Evolutionary conservation across 2,888 invertebrate species (phyloP).

Genomic region (Enchytraeus crypticus): DNA sequence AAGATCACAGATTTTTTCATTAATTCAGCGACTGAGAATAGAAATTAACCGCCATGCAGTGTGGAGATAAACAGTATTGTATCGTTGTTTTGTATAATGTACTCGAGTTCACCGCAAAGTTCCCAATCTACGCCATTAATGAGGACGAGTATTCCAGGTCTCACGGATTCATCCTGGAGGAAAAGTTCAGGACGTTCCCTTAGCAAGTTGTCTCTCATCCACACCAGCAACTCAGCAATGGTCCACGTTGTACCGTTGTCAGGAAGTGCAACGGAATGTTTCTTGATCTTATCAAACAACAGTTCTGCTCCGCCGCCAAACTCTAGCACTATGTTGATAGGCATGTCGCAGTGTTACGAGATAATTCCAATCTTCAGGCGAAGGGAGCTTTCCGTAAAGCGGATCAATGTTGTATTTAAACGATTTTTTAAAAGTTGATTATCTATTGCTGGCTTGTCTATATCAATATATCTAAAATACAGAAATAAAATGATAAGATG

Average conservation of each 20-base stretch:
- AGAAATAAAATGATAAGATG: too few species aligned
- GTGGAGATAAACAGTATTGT: conserved; percentile 53
- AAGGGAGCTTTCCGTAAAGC: too few species aligned
- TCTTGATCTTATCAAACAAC: conserved; percentile 74
- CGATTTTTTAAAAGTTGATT: too few species aligned
- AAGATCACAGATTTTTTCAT: too few species aligned
- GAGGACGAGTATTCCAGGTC: conserved; percentile 86
- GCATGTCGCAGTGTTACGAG: too few species aligned
- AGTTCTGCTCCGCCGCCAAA: conserved; percentile 79
- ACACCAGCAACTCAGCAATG: conserved; percentile 63
- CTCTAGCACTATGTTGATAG: conserved; percentile 11
- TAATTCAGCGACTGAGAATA: neutral
- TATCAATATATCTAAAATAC: too few species aligned
- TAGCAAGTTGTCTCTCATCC: conserved; percentile 76
- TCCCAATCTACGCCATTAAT: conserved; percentile 96
- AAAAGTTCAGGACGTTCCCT: conserved; percentile 68
- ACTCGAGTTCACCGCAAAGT: conserved; percentile 54
- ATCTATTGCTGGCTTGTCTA: too few species aligned
- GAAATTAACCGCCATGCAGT: conserved; percentile 50
- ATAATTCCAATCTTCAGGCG: too few species aligned
- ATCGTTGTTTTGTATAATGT: conserved; percentile 48
- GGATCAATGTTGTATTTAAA: too few species aligned
- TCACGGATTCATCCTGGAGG: conserved; percentile 50
- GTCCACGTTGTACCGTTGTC: conserved; percentile 8
- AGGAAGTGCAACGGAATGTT: conserved; percentile 61